Conservation (phyloP, 2,113 vertebrate species). For the Barbus barbus region DNA sequence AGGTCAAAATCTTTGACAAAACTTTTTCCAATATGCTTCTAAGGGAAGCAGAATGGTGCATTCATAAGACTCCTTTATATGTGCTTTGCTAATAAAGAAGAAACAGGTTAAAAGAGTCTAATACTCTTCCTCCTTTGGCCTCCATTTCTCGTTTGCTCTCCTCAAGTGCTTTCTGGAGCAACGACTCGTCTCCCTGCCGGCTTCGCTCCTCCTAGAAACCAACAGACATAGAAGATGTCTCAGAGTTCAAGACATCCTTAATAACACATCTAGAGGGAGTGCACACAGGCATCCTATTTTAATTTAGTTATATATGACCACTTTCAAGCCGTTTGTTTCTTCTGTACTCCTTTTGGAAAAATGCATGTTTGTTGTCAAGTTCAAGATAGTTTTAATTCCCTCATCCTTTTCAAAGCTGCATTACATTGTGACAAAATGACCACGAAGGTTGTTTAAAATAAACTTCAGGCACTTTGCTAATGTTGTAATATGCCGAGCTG, state of each 20-base stretch:
- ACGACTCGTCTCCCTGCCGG: conserved; percentile 83
- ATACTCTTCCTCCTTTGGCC: conserved; percentile 78
- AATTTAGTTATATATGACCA: too few relatives aligned
- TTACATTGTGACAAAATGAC: too few relatives aligned
- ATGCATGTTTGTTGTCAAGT: too few relatives aligned
- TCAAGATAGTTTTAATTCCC: too few relatives aligned
- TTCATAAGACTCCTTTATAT: too few relatives aligned
- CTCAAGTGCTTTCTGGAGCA: conserved; percentile 76
- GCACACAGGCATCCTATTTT: too few relatives aligned
- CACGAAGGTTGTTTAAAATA: background rate
- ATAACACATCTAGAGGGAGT: too few relatives aligned
- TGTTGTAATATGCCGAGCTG: background rate
- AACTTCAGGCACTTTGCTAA: too few relatives aligned
- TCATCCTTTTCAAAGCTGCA: too few relatives aligned
- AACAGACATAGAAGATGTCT: conserved; percentile 35
- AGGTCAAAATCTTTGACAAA: background rate
- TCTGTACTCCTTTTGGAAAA: too few relatives aligned
- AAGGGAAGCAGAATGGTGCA: background rate
- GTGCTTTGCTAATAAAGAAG: too few relatives aligned
- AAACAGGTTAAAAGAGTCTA: conserved; percentile 41
- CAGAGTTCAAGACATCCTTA: background rate
- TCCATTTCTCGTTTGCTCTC: conserved; percentile 77
- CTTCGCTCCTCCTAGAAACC: conserved; percentile 83
- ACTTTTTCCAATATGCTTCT: background rate
- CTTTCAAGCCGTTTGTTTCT: background rate